Percentiles rank a stretch among this genome's conserved stretches.
Conservation (phyloP, 2,797 vertebrate species). For the Numenius phaeopus region DNA sequence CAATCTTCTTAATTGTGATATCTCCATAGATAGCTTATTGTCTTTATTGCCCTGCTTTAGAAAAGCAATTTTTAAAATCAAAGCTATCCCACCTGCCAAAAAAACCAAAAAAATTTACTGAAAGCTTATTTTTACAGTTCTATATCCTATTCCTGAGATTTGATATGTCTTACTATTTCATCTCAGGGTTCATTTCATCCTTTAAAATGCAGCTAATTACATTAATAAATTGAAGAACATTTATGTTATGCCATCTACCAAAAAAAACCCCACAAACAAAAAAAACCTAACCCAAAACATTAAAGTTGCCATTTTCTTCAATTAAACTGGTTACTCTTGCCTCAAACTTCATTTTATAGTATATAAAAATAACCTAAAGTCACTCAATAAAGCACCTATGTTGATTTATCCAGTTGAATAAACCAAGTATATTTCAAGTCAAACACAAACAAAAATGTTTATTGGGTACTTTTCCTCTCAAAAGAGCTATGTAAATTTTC, state of each 20-base stretch:
- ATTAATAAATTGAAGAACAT: neutral
- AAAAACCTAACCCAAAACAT: neutral
- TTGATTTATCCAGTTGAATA: neutral
- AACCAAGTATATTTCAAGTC: neutral
- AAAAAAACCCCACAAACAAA: neutral
- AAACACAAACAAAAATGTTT: neutral
- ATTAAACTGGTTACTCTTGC: neutral
- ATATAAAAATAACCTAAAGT: neutral
- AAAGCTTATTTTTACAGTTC: neutral
- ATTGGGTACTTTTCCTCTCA: neutral
- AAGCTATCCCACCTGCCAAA: fast-evolving
- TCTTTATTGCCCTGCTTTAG: neutral
- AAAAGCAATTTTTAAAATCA: neutral
- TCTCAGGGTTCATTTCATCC: neutral
- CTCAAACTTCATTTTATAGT: neutral
- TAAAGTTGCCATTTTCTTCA: neutral
- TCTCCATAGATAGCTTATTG: neutral
- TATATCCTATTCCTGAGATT: neutral
- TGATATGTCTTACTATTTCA: neutral
- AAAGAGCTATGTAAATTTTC: neutral
- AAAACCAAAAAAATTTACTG: neutral
- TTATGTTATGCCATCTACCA: neutral
- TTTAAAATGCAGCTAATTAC: neutral
- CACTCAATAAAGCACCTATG: neutral
- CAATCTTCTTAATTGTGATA: neutral